phyloP scores from a whole-genome alignment of 1,140 invertebrate species.

The Ceratina australensis region DNA sequence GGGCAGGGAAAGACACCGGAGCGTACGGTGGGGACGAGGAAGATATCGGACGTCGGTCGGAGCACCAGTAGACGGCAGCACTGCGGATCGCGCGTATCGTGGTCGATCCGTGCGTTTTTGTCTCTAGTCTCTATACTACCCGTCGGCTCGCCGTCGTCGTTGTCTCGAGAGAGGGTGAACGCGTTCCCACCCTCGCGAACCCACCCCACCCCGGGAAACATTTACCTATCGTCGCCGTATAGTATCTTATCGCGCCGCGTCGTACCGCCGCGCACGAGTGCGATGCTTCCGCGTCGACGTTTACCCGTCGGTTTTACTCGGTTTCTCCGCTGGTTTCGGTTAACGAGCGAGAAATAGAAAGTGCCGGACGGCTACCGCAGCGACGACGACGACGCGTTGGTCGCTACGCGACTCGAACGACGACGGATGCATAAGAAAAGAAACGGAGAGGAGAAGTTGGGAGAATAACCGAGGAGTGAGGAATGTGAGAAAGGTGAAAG shows the following conservation, averaged over 20 bases:
- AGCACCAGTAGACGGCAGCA: constrained; percentile 79
- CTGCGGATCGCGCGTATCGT: constrained; percentile 76
- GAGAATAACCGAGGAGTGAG: no score
- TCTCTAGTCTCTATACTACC: constrained; percentile 43
- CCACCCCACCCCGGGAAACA: constrained; percentile 1
- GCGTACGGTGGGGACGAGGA: constrained; percentile 15
- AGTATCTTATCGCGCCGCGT: constrained; percentile 2
- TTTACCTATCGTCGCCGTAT: constrained; percentile 29
- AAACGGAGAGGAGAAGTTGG: no score
- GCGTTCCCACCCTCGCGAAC: constrained; percentile 34
- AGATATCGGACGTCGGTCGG: constrained; percentile 50
- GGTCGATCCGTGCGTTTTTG: constrained; percentile 59
- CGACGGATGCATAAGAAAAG: background rate
- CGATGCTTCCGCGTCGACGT: constrained; percentile 40
- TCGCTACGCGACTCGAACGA: background rate
- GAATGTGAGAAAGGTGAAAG: constrained; percentile 3
- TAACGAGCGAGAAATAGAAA: constrained; percentile 1
- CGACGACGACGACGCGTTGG: no score
- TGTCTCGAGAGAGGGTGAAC: constrained; percentile 63
- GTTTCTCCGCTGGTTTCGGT: background rate
- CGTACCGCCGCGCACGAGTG: constrained; percentile 42
- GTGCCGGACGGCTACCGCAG: constrained; percentile 1
- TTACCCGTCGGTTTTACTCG: constrained; percentile 8
- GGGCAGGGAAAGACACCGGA: constrained; percentile 5
- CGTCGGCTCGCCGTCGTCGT: constrained; percentile 52